phyloP scores from a whole-genome alignment of 2,888 invertebrate genomes.

The Mythimna albipuncta region DNA sequence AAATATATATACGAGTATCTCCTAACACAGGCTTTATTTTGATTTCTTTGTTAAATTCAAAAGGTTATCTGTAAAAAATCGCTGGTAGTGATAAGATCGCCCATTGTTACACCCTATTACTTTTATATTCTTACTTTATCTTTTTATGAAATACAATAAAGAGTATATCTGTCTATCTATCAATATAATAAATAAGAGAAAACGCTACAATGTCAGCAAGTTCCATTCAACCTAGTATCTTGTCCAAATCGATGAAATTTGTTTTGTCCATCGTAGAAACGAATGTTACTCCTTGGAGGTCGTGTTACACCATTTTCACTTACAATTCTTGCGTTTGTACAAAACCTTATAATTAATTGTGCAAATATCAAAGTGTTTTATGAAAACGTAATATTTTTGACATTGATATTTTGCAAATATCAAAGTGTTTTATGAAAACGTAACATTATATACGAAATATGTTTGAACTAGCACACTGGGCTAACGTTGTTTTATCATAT shows the following conservation, averaged over 20 bases:
- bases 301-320: conserved; percentile 55
- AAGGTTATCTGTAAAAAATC: too few species aligned
- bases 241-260: conserved; percentile 39
- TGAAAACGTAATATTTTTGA: background rate
- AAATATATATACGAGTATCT: too few species aligned
- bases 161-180: too few species aligned
- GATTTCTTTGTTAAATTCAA: too few species aligned
- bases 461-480: too few species aligned
- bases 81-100: too few species aligned
- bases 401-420: conserved; percentile 45
- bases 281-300: conserved; percentile 41
- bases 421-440: background rate
- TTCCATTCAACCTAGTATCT: conserved; percentile 7
- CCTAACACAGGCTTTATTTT: too few species aligned
- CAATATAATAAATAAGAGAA: background rate
- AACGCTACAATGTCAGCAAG: conserved; percentile 25
- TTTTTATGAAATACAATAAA: too few species aligned
- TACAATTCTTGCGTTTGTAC: conserved; percentile 31
- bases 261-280: conserved; percentile 42
- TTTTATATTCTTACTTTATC: too few species aligned
- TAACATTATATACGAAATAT: too few species aligned
- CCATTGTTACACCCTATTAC: too few species aligned
- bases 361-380: conserved; percentile 41
- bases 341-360: conserved; percentile 42
- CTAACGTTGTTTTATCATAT: too few species aligned